phyloP scores from a whole-genome alignment of 2,888 invertebrate genomes.

The Gastracanthus pulcherrimus region DNA sequence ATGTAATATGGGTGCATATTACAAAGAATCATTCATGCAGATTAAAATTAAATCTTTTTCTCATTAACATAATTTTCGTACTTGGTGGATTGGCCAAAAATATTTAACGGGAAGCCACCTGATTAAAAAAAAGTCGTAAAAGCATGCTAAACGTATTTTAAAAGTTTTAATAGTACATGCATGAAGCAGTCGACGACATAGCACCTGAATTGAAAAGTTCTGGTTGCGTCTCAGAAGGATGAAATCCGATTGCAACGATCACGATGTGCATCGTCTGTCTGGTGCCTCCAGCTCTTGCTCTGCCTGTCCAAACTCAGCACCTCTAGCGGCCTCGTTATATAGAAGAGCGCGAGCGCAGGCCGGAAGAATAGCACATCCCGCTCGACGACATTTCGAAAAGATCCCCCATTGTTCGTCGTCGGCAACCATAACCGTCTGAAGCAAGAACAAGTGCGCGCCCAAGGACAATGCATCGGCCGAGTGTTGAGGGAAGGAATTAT shows the following conservation, averaged over 20 bases:
- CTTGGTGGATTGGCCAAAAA: too few relatives aligned
- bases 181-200: not conserved
- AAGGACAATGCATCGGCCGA: not conserved
- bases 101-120: too few relatives aligned
- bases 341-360: not conserved
- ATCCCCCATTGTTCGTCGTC: conserved; percentile 36
- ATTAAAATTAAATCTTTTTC: too few relatives aligned
- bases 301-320: not conserved
- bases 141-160: too few relatives aligned
- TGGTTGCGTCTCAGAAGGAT: conserved; percentile 1
- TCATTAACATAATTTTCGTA: too few relatives aligned
- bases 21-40: too few relatives aligned
- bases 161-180: too few relatives aligned
- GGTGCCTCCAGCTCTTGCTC: not conserved
- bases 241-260: conserved; percentile 40
- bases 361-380: conserved; percentile 18
- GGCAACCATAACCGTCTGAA: conserved; percentile 29
- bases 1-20: too few relatives aligned
- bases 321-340: not conserved
- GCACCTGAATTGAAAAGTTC: conserved; percentile 6
- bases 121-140: too few relatives aligned
- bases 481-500: conserved; percentile 24
- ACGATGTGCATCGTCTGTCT: conserved; percentile 17
- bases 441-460: conserved; percentile 14
- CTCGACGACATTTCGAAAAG: conserved; percentile 26